These are phyloP conservation scores for Orgyia antiqua DNA, from an alignment of 2,888 invertebrate genomes.

Conservation along the genomic window DNA sequence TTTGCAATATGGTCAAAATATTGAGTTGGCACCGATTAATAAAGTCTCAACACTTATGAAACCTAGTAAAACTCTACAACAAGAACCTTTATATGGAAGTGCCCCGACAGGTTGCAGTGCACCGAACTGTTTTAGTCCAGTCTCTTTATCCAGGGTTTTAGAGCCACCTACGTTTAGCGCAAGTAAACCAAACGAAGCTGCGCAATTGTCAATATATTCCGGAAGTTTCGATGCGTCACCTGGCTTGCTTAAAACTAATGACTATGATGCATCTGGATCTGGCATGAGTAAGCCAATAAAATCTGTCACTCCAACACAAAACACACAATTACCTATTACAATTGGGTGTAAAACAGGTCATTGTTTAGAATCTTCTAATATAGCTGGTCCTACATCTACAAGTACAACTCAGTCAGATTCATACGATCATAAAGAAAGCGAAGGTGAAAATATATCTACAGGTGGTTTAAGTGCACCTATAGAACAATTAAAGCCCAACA, in stretches of 20 bases:
- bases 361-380: slow-evolving; percentile 14
- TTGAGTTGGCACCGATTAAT: slow-evolving; percentile 4
- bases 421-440: slow-evolving; percentile 13
- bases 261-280: no score
- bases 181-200: slow-evolving; percentile 1
- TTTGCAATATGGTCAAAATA: slow-evolving; percentile 4
- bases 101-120: slow-evolving; percentile 12
- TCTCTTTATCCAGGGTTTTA: slow-evolving; percentile 6
- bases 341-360: slow-evolving; percentile 16
- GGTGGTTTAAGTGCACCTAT: slow-evolving; percentile 25
- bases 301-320: slow-evolving; percentile 10
- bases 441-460: slow-evolving; percentile 23
- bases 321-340: slow-evolving; percentile 10
- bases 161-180: slow-evolving; percentile 4
- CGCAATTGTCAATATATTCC: slow-evolving; percentile 29
- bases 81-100: slow-evolving; percentile 5
- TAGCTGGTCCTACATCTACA: slow-evolving; percentile 9
- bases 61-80: slow-evolving; percentile 3
- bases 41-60: slow-evolving; percentile 3
- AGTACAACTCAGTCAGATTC: slow-evolving; percentile 14
- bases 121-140: slow-evolving; percentile 14
- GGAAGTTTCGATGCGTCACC: slow-evolving; percentile 45
- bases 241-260: slow-evolving; percentile 27
- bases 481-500: slow-evolving; percentile 18
- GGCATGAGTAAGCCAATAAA: no score